Conservation (phyloP, 2,113 vertebrate genomes). For the Cottus gobio region DNA sequence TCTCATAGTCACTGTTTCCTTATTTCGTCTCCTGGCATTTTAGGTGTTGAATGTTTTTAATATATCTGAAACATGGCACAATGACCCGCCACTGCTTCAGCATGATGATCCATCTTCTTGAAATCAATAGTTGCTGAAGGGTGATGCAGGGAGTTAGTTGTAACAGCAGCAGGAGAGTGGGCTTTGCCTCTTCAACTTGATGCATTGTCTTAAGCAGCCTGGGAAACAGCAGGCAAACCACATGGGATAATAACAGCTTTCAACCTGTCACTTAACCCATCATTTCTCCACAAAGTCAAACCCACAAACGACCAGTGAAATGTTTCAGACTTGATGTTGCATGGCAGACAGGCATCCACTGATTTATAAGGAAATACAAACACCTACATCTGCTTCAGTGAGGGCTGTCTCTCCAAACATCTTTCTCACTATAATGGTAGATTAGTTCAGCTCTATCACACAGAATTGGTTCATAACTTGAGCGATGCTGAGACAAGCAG, state of each 20-base stretch:
- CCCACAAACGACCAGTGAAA: conserved; percentile 34
- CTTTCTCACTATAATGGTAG: background rate
- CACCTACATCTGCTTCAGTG: conserved; percentile 20
- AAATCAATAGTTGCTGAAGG: conserved; percentile 52
- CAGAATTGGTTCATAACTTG: background rate
- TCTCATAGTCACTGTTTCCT: background rate
- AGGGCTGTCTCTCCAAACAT: background rate
- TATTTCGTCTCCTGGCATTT: conserved; percentile 23
- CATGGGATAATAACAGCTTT: conserved; percentile 50
- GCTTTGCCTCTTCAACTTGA: conserved; percentile 29
- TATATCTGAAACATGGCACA: conserved; percentile 34
- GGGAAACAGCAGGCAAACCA: conserved; percentile 17
- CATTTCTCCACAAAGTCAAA: conserved; percentile 1
- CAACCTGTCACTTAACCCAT: conserved; percentile 29
- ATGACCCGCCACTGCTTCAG: conserved; percentile 12
- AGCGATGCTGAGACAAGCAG: conserved; percentile 29
- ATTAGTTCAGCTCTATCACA: conserved; percentile 30
- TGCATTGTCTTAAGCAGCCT: conserved; percentile 27
- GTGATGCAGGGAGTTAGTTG: conserved; percentile 21
- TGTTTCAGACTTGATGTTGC: conserved; percentile 29
- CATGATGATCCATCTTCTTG: conserved; percentile 29
- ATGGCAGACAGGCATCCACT: conserved; percentile 10
- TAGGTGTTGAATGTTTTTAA: conserved; percentile 21
- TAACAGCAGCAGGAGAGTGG: conserved; percentile 28
- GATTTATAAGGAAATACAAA: conserved; percentile 27